phyloP scores from a whole-genome alignment of 1,140 invertebrate genomes.

The Chionoecetes opilio region DNA sequence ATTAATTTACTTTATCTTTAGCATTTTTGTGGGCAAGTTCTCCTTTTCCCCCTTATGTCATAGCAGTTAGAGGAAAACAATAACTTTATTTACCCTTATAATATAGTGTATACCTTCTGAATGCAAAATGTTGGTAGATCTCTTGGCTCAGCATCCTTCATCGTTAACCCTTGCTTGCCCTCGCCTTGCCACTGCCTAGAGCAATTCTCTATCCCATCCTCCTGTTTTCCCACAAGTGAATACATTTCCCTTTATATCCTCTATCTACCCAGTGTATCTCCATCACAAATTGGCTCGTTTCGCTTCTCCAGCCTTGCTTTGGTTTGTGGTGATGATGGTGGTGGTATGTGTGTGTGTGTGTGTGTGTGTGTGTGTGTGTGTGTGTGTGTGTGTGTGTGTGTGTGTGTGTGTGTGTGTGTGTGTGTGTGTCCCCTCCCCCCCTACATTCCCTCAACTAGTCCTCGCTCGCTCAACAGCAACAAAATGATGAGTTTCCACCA shows the following conservation, averaged over 20 bases:
- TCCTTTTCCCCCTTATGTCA: neutral
- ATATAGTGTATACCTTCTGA: too few species aligned
- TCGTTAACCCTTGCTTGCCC: neutral
- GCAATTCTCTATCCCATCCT: neutral
- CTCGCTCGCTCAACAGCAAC: constrained; percentile 39
- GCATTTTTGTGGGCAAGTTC: too few species aligned
- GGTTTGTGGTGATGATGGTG: neutral
- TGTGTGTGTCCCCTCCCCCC: neutral
- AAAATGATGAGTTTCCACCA: constrained; percentile 46
- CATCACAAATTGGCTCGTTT: neutral
- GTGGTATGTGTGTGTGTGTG: neutral
- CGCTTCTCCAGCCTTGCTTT: neutral
- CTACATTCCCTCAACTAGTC: neutral
- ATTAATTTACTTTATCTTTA: neutral
- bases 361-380: constrained; percentile 9
- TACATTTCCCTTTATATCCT: neutral
- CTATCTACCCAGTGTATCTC: neutral
- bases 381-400: neutral
- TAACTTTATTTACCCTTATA: neutral
- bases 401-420: neutral
- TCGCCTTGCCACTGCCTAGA: neutral
- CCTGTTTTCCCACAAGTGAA: neutral
- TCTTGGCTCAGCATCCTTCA: neutral
- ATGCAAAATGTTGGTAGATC: constrained; percentile 7
- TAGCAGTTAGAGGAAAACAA: neutral